Base-by-base conservation (phyloP, 1,140 invertebrate species). In the Drosophila santomea region DNA sequence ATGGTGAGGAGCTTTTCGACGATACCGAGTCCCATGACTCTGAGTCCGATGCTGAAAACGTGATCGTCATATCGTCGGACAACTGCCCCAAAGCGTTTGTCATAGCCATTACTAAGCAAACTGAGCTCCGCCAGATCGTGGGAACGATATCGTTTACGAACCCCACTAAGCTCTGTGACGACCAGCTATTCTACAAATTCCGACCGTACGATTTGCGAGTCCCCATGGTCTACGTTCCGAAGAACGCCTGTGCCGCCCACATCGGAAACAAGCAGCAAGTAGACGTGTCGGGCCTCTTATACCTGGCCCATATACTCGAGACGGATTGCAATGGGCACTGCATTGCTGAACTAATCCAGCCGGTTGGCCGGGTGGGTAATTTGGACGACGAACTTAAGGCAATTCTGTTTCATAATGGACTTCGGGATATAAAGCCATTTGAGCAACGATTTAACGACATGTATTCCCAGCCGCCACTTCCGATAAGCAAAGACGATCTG, bases 351-450 rank as follows among this genome's bases (percentile, higher is more conserved):
- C 93, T 98, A 48, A 74, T 95, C 14, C 93, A 94, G 80, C 94
- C 94, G 56, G 93, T 98, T 48, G 98, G 98, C 0, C 93, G 94
- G 62, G 93, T 94, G 44, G 96, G 95, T 8, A 94, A 97, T 76
- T 93, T 98, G 74, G 94, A 95, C 44, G 93, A 94, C 44, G 97
- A 98, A 93, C 96, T 96, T 4, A 94, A 94, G 86, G 96, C 96
- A 10, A 95, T 98, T 88, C 93, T 99, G 45, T 92, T 96, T 10
- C 95, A 97, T 91, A 95, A 96, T 92, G 94, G 95, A 82, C 94
- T 99, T 54, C 95, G 77, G 0, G 83, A 92, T 36, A 55, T 92
- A 25, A 74, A 80, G 47, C 91, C 91, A 2, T 92, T 80, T 17
- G 90, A 92, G 47, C 61, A 92, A 54, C 80, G 78, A 6, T 92